Evolutionary conservation across 2,888 invertebrate genomes (phyloP).

Genomic region (Drosophila barbarae): DNA sequence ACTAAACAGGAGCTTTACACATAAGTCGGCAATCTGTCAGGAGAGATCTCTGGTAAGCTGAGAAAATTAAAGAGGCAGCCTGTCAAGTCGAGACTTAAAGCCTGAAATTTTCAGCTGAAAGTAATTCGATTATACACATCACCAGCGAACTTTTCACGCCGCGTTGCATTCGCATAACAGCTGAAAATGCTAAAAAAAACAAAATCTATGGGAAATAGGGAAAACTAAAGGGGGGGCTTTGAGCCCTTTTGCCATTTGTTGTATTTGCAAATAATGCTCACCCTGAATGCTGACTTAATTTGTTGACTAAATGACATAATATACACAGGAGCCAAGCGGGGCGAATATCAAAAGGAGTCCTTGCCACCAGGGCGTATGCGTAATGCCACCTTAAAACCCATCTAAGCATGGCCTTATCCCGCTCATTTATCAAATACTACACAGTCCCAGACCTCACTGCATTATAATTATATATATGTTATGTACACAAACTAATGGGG

Average conservation of each 20-base stretch:
- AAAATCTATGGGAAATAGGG: not conserved
- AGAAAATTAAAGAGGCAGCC: conserved; percentile 6
- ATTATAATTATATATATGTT: conserved; percentile 36
- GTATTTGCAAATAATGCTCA: conserved; percentile 42
- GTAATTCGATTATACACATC: conserved; percentile 15
- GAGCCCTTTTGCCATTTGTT: not conserved
- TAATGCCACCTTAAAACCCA: conserved; percentile 3
- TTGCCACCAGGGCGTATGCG: conserved; percentile 24
- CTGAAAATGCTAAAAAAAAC: conserved; percentile 2
- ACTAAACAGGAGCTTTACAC: conserved; percentile 15
- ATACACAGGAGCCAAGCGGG: conserved; percentile 25
- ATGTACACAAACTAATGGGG: not conserved
- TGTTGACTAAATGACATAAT: conserved; percentile 71
- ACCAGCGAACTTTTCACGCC: conserved; percentile 7
- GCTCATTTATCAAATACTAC: conserved; percentile 20
- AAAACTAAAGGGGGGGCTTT: not conserved
- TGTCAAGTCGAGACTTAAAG: conserved; percentile 25
- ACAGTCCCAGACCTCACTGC: conserved; percentile 17
- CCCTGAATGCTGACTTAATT: conserved; percentile 52
- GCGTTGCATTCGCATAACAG: conserved; percentile 19
- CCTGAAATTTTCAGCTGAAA: not conserved
- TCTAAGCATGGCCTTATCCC: not conserved
- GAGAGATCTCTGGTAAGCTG: not conserved
- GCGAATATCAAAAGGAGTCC: conserved; percentile 29
- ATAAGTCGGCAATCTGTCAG: conserved; percentile 34